Evolutionary conservation across 2,113 vertebrate species (phyloP).

Genomic region (Daubentonia madagascariensis): DNA sequence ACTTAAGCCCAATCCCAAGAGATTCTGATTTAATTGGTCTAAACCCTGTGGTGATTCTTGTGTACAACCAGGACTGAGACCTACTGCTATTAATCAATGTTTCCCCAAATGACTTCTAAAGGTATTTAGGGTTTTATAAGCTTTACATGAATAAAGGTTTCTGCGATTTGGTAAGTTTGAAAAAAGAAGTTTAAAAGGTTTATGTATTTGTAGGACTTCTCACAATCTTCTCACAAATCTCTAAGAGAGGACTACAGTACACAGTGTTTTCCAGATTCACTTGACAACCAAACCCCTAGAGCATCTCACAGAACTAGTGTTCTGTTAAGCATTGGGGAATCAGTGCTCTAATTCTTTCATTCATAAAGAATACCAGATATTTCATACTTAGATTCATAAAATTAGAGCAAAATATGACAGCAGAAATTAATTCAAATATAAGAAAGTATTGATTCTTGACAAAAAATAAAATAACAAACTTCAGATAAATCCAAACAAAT

Average conservation of each 20-base stretch:
- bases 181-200: neutral
- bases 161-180: neutral
- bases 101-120: neutral
- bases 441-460: neutral
- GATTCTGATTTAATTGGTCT: neutral
- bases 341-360: neutral
- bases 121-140: neutral
- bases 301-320: neutral
- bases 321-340: neutral
- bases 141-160: neutral
- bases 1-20: neutral
- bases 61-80: neutral
- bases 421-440: constrained; percentile 3
- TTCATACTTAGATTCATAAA: constrained; percentile 1
- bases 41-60: neutral
- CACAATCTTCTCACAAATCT: neutral
- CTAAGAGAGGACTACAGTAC: neutral
- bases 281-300: neutral
- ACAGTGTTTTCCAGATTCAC: neutral
- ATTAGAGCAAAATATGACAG: neutral
- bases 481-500: constrained; percentile 29
- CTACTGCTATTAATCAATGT: neutral
- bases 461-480: neutral
- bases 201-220: neutral
- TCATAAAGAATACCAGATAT: neutral